A percentile compares a stretch with the other conserved stretches of the same genome.
These are phyloP conservation scores for Mythimna pallens DNA, from an alignment of 2,888 invertebrate genomes.

Conservation along the genomic window DNA sequence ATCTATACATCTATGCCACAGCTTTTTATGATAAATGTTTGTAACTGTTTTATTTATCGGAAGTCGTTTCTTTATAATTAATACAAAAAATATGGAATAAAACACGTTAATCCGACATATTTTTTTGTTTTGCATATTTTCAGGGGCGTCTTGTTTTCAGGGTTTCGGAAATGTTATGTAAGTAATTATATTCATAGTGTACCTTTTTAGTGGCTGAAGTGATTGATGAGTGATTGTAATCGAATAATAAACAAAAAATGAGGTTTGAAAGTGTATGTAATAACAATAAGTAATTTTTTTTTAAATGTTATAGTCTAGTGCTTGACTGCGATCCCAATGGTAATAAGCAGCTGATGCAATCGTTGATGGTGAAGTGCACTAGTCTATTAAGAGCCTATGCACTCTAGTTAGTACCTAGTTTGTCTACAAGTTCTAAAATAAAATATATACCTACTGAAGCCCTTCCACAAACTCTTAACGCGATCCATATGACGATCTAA, in stretches of 20 bases:
- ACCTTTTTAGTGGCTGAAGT: slow-evolving; percentile 10
- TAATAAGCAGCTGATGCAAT: too few relatives aligned
- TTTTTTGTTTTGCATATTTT: slow-evolving; percentile 21
- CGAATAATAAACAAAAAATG: neutral
- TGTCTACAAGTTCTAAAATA: slow-evolving; percentile 4
- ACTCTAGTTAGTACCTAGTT: neutral
- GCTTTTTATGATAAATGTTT: too few relatives aligned
- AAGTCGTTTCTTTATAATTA: neutral
- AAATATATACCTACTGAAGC: too few relatives aligned
- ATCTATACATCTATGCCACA: too few relatives aligned
- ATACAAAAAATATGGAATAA: neutral
- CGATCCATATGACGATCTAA: too few relatives aligned
- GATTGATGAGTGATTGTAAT: slow-evolving; percentile 33
- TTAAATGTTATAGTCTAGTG: too few relatives aligned
- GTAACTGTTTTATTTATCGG: neutral
- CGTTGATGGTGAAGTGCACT: too few relatives aligned
- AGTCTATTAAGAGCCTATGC: too few relatives aligned
- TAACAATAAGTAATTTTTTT: too few relatives aligned
- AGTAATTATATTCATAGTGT: slow-evolving; percentile 4
- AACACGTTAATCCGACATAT: neutral
- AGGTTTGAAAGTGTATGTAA: slow-evolving; percentile 1
- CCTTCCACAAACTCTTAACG: too few relatives aligned
- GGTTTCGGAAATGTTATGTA: slow-evolving; percentile 20
- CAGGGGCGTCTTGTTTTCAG: slow-evolving; percentile 10
- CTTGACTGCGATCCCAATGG: too few relatives aligned